These are phyloP conservation scores for Amphiura filiformis DNA, from an alignment of 35 echinoderm and acorn worm genomes.

Conservation along the genomic window DNA sequence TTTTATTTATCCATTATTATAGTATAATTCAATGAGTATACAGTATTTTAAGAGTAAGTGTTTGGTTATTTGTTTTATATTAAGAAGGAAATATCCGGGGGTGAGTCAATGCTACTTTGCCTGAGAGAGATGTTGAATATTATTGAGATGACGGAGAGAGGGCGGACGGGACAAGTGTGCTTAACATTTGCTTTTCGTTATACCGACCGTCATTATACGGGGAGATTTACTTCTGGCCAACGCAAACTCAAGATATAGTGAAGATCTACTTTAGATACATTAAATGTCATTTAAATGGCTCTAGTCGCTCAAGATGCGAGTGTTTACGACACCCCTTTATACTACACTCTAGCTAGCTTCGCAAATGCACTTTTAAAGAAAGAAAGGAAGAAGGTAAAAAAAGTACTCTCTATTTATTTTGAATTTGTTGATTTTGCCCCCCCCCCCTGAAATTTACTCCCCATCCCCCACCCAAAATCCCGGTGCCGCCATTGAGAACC, in stretches of 20 bases:
- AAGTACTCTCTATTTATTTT: background rate
- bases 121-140: background rate
- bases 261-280: constrained; percentile 13
- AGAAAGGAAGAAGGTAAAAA: background rate
- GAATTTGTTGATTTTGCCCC: no score
- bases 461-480: no score
- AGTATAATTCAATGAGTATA: constrained; percentile 6
- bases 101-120: background rate
- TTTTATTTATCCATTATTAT: constrained; percentile 9
- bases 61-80: constrained; percentile 4
- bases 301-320: background rate
- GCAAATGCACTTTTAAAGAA: background rate
- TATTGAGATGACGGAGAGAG: background rate
- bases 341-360: background rate
- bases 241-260: background rate
- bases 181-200: background rate
- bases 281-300: background rate
- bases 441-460: no score
- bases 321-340: constrained; percentile 1
- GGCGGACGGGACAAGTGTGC: background rate
- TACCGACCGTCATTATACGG: background rate
- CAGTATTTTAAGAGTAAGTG: background rate
- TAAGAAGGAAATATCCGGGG: background rate
- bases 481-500: no score
- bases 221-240: background rate